Evolutionary conservation across 1,140 invertebrate genomes (phyloP).

Genomic region (Eriocheir sinensis): DNA sequence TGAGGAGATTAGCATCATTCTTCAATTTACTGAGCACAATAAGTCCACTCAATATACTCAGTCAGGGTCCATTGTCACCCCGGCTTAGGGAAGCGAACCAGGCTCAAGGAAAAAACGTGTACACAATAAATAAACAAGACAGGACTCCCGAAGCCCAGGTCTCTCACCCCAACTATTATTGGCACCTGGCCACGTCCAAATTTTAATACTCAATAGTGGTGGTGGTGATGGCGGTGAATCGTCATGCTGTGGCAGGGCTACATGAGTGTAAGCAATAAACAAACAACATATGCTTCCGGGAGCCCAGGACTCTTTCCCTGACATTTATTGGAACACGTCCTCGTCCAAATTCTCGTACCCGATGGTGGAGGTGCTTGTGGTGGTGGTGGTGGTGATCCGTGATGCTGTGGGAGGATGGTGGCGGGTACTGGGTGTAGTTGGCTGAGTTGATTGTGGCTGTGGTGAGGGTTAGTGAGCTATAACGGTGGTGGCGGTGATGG

Average conservation of each 20-base stretch:
- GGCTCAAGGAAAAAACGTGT: background rate
- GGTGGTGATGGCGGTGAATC: too few species aligned
- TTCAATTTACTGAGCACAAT: background rate
- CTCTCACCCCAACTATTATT: background rate
- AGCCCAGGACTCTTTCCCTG: background rate
- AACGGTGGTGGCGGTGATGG: background rate
- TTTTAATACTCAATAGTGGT: background rate
- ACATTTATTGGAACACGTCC: background rate
- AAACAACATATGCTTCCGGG: background rate
- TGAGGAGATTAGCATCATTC: background rate
- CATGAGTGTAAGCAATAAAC: background rate
- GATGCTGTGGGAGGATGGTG: background rate
- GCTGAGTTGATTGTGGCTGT: too few species aligned
- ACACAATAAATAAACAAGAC: background rate
- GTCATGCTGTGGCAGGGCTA: too few species aligned
- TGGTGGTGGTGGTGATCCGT: background rate
- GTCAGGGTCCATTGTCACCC: background rate
- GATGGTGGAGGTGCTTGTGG: too few species aligned
- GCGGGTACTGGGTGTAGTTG: too few species aligned
- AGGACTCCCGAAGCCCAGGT: background rate
- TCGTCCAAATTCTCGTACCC: background rate
- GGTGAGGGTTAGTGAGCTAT: too few species aligned
- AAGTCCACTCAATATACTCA: background rate
- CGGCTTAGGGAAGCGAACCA: background rate
- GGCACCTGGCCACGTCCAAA: background rate